phyloP scores from a whole-genome alignment of 1,140 invertebrate species.

The Thaumatotibia leucotreta region DNA sequence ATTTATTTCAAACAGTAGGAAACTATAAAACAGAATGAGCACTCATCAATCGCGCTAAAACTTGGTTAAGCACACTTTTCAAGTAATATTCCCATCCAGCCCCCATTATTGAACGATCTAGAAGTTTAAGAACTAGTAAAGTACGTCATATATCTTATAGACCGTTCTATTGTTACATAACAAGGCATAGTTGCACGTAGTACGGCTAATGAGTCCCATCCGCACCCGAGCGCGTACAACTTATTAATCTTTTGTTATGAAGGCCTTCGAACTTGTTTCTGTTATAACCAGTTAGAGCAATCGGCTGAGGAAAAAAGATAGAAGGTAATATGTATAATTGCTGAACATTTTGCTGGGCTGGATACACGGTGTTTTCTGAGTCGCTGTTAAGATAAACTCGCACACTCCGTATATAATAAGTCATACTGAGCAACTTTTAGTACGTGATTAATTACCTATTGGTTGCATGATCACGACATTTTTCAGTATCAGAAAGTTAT shows the following conservation, averaged over 20 bases:
- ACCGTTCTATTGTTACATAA: not conserved
- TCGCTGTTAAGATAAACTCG: too few relatives aligned
- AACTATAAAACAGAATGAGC: too few relatives aligned
- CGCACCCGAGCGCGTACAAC: conserved; percentile 4
- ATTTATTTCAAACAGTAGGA: too few relatives aligned
- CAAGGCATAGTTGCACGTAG: conserved; percentile 1
- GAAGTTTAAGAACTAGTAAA: not conserved
- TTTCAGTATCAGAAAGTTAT: too few relatives aligned
- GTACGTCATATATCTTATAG: not conserved
- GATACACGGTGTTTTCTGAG: too few relatives aligned
- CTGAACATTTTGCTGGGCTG: not conserved
- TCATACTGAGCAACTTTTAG: too few relatives aligned
- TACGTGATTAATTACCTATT: too few relatives aligned
- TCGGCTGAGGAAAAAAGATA: not conserved
- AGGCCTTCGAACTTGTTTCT: not conserved
- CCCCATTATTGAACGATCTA: not conserved
- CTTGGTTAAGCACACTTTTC: too few relatives aligned
- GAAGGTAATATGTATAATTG: not conserved
- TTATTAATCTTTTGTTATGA: conserved; percentile 9
- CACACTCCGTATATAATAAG: too few relatives aligned
- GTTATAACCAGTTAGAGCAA: not conserved
- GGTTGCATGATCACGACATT: too few relatives aligned
- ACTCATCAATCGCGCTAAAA: too few relatives aligned
- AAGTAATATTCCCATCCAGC: too few relatives aligned
- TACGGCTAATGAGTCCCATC: not conserved